A percentile compares a stretch with the other conserved stretches of the same genome.
These are phyloP conservation scores for Timema podura DNA, from an alignment of 2,888 invertebrate species.

Conservation along the genomic window DNA sequence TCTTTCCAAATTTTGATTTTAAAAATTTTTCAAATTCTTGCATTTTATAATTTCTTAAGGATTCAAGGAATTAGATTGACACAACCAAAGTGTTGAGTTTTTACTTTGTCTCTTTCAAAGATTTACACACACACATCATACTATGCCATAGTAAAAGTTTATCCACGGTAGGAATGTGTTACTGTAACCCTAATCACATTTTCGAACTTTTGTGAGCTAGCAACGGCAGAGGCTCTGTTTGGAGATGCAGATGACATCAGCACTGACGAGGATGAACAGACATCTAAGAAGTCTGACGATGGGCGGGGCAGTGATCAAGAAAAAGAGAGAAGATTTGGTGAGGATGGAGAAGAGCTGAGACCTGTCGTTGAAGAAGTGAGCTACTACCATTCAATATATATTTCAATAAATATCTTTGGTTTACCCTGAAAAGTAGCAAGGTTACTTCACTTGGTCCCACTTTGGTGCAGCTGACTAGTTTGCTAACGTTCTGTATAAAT, in stretches of 20 bases:
- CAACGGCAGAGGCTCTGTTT: slow-evolving; percentile 79
- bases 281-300: slow-evolving; percentile 40
- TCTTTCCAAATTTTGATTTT: too few species aligned
- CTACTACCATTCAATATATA: background rate
- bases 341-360: slow-evolving; percentile 44
- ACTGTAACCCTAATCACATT: background rate
- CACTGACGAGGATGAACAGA: slow-evolving; percentile 68
- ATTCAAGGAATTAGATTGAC: too few species aligned
- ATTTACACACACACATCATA: background rate
- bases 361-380: slow-evolving; percentile 44
- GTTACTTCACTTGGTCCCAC: too few species aligned
- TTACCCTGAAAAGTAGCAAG: too few species aligned
- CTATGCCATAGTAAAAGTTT: too few species aligned
- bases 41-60: slow-evolving; percentile 29
- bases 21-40: background rate
- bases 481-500: too few species aligned
- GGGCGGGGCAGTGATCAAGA: slow-evolving; percentile 35
- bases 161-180: too few species aligned
- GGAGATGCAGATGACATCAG: slow-evolving; percentile 93
- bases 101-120: slow-evolving; percentile 27
- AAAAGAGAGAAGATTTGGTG: slow-evolving; percentile 39
- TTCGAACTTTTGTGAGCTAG: slow-evolving; percentile 41
- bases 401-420: too few species aligned
- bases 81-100: too few species aligned
- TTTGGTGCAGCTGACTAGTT: too few species aligned